phyloP scores from a whole-genome alignment of 2,888 invertebrate genomes.

The Noctuana brunneofusca region DNA sequence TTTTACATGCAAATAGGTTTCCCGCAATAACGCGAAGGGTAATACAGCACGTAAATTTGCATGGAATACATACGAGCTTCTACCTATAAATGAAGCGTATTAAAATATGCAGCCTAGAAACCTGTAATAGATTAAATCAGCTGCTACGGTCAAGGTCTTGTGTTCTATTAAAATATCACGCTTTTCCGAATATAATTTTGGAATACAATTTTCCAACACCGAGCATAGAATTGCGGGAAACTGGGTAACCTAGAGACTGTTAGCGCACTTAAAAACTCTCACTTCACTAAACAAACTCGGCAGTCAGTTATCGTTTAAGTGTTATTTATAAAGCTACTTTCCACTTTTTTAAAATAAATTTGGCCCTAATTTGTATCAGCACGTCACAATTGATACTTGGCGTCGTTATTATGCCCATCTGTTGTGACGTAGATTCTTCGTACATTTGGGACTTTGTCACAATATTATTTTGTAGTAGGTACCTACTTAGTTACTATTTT shows the following conservation, averaged over 20 bases:
- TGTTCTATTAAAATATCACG: background rate
- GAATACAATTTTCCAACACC: background rate
- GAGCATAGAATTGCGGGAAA: background rate
- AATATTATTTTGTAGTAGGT: too few species aligned
- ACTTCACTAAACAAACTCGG: conserved; percentile 16
- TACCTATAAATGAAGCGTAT: background rate
- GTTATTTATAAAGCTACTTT: conserved; percentile 4
- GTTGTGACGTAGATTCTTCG: too few species aligned
- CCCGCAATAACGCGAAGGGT: conserved; percentile 19
- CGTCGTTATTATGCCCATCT: background rate
- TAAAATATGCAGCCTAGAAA: conserved; percentile 2
- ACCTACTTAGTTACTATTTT: too few species aligned
- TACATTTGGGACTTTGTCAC: too few species aligned
- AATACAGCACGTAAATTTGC: conserved; percentile 14
- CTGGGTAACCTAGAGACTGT: conserved; percentile 9
- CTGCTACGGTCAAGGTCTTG: conserved; percentile 7
- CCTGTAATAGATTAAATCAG: background rate
- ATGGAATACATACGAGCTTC: conserved; percentile 9
- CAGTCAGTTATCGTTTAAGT: conserved; percentile 4
- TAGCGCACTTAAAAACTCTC: conserved; percentile 4
- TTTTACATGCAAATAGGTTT: conserved; percentile 17
- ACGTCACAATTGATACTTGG: background rate
- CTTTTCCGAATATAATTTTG: too few species aligned
- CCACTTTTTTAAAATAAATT: too few species aligned
- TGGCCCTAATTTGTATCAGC: too few species aligned